Evolutionary conservation across 2,113 vertebrate species (phyloP).

Genomic region (Laticauda colubrina): DNA sequence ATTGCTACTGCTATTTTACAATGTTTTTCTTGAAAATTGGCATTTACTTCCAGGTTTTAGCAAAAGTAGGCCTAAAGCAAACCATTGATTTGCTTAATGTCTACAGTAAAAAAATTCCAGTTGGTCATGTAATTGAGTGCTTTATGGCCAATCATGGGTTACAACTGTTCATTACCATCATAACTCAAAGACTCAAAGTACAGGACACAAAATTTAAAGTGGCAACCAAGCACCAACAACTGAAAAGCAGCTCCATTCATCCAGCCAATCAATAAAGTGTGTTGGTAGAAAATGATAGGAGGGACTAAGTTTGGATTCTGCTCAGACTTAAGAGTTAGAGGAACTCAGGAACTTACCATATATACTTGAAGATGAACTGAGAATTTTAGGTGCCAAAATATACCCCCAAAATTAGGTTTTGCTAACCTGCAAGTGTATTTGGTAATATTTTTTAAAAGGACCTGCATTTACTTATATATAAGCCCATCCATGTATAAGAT

Average conservation of each 20-base stretch:
- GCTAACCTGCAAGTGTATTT: background rate
- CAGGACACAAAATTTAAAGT: background rate
- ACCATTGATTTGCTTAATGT: too few relatives aligned
- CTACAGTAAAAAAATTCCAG: background rate
- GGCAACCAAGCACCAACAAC: background rate
- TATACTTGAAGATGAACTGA: background rate
- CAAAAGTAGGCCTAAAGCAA: too few relatives aligned
- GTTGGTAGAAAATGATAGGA: background rate
- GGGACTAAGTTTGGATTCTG: background rate
- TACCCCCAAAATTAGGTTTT: background rate
- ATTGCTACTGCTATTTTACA: too few relatives aligned
- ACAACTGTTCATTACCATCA: background rate
- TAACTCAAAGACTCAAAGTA: background rate
- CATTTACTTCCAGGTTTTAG: too few relatives aligned
- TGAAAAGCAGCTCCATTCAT: background rate
- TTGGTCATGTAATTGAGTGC: background rate
- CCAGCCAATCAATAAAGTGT: background rate
- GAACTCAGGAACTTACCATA: background rate
- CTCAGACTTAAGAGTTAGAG: background rate
- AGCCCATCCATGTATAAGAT: background rate
- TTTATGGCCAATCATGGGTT: background rate
- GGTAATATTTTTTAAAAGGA: background rate
- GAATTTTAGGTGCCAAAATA: background rate
- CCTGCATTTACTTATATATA: background rate
- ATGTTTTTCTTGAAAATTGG: too few relatives aligned